Evolutionary conservation across 2,797 vertebrate genomes (phyloP).

Genomic region (Muscicapa comitata): DNA sequence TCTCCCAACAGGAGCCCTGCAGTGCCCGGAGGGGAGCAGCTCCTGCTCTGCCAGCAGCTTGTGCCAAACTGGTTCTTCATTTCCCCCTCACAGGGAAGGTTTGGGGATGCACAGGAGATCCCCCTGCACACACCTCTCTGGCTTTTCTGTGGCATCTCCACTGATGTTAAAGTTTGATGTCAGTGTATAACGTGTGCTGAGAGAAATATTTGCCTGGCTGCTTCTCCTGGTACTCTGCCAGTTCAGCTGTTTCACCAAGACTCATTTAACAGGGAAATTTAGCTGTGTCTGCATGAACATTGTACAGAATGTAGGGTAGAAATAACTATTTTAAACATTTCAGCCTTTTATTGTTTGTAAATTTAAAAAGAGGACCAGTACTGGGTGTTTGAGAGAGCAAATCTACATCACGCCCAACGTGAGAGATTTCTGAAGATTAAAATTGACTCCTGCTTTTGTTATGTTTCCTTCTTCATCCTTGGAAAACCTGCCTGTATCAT

Average conservation of each 20-base stretch:
- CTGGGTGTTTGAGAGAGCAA: neutral
- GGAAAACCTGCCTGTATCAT: conserved; percentile 12
- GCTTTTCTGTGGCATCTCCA: neutral
- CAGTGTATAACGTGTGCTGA: neutral
- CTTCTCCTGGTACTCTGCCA: neutral
- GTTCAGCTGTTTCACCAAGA: neutral
- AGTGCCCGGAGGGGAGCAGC: neutral
- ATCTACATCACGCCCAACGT: neutral
- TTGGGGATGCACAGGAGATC: neutral
- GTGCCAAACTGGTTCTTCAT: neutral
- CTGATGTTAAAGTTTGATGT: neutral
- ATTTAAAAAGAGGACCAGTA: neutral
- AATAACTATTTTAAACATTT: neutral
- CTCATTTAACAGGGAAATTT: neutral
- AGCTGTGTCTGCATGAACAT: neutral
- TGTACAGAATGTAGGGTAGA: neutral
- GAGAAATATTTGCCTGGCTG: neutral
- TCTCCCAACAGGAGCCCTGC: neutral
- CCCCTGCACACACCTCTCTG: neutral
- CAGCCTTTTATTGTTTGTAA: neutral
- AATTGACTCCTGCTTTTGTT: neutral
- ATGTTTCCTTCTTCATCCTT: neutral
- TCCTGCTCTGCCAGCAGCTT: neutral
- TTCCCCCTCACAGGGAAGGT: fast-evolving
- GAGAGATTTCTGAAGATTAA: neutral